Evolutionary conservation across 2,113 vertebrate species (phyloP).

Genomic region (Bos javanicus): DNA sequence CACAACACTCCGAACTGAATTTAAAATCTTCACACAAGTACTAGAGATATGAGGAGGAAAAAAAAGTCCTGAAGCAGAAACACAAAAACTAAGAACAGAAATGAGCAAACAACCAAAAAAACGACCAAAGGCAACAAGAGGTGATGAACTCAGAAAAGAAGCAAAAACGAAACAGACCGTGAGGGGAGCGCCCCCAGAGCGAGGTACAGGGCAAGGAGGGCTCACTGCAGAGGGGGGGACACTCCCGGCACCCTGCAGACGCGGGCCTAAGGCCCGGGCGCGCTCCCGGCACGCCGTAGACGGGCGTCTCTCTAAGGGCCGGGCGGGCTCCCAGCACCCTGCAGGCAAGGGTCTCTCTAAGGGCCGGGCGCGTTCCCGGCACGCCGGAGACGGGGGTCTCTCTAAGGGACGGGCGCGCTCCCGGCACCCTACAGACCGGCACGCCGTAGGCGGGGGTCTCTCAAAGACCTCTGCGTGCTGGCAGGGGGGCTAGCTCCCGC

Average conservation of each 20-base stretch:
- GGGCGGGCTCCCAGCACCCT: fast-evolving
- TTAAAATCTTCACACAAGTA: conserved; percentile 6
- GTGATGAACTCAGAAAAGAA: not conserved
- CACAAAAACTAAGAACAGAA: not conserved
- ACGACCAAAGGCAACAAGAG: not conserved
- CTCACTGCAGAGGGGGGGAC: not conserved
- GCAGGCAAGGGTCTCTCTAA: fast-evolving
- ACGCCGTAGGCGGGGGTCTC: not conserved
- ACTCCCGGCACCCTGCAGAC: too few species aligned
- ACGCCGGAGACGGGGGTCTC: fast-evolving
- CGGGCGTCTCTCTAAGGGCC: not conserved
- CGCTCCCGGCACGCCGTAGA: too few species aligned
- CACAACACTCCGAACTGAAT: not conserved
- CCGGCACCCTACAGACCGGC: too few species aligned
- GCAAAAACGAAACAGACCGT: not conserved
- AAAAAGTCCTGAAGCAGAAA: not conserved
- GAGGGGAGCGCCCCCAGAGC: not conserved
- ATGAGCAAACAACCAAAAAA: not conserved
- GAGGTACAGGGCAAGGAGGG: not conserved
- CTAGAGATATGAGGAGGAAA: not conserved
- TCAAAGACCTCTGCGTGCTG: not conserved
- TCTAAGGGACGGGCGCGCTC: too few species aligned
- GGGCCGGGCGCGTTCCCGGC: too few species aligned
- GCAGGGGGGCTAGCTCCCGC: not conserved
- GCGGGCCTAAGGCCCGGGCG: not conserved